phyloP scores from a whole-genome alignment of 2,888 invertebrate species.

The Eupithecia vulgata region DNA sequence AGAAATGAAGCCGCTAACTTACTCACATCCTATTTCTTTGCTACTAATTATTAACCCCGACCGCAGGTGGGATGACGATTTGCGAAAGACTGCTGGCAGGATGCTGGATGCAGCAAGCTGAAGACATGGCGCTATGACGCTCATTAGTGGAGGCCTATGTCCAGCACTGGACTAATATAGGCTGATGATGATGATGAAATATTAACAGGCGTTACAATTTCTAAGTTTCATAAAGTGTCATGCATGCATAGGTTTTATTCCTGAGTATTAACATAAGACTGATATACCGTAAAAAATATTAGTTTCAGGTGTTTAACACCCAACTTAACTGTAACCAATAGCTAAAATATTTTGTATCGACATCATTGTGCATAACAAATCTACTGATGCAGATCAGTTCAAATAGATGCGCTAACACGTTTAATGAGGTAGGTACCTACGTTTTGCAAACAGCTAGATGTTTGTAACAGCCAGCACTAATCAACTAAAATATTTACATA shows the following conservation, averaged over 20 bases:
- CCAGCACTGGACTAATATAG: too few relatives aligned
- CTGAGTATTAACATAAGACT: neutral
- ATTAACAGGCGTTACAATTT: too few relatives aligned
- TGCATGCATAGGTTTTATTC: neutral
- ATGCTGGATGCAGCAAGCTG: too few relatives aligned
- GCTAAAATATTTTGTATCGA: neutral
- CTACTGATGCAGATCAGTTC: conserved; percentile 46
- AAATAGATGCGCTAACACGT: conserved; percentile 45
- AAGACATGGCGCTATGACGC: too few relatives aligned
- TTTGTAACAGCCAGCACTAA: conserved; percentile 61
- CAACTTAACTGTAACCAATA: neutral
- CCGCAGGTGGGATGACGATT: too few relatives aligned
- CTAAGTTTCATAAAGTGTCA: neutral
- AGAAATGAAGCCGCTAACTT: too few relatives aligned
- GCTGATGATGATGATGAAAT: too few relatives aligned
- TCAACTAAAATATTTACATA: conserved; percentile 49
- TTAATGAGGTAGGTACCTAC: conserved; percentile 41
- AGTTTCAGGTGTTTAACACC: neutral
- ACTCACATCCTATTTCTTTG: too few relatives aligned
- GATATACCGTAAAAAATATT: too few relatives aligned
- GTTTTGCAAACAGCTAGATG: conserved; percentile 37
- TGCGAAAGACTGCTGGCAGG: too few relatives aligned
- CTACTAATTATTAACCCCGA: too few relatives aligned
- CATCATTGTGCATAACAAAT: conserved; percentile 25
- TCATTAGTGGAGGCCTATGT: too few relatives aligned